Percentiles rank a stretch among this genome's conserved stretches.
These are phyloP conservation scores for Orchesellides sinensis DNA, from an alignment of 2,888 invertebrate genomes.

Conservation along the genomic window DNA sequence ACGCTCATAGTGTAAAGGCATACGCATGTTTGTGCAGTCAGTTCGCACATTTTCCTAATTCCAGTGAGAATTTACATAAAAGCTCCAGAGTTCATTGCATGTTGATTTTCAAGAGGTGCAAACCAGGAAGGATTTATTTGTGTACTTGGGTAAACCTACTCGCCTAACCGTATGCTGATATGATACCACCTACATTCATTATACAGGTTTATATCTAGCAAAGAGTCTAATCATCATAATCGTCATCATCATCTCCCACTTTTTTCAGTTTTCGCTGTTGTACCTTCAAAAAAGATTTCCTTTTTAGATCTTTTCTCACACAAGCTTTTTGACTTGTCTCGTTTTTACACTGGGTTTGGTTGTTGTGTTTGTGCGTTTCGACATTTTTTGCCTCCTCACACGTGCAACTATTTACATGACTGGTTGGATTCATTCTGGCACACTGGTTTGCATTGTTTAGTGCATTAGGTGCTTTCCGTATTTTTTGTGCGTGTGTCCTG, in stretches of 20 bases:
- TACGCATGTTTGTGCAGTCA: neutral
- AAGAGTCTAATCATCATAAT: slow-evolving; percentile 34
- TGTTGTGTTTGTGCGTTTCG: neutral
- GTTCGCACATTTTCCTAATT: neutral
- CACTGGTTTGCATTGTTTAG: slow-evolving; percentile 2
- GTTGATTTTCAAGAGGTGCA: slow-evolving; percentile 16
- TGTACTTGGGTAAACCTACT: slow-evolving; percentile 9
- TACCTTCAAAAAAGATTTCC: neutral
- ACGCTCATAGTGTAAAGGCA: neutral
- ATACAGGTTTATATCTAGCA: slow-evolving; percentile 1
- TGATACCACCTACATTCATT: slow-evolving; percentile 37
- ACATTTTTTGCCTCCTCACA: slow-evolving; percentile 30
- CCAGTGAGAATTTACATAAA: slow-evolving; percentile 1
- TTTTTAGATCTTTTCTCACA: slow-evolving; percentile 13
- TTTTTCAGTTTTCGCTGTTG: neutral
- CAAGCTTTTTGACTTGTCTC: neutral
- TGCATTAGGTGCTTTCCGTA: neutral
- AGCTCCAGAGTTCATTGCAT: slow-evolving; percentile 29
- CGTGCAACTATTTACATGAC: slow-evolving; percentile 41
- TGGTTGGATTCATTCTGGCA: slow-evolving; percentile 2
- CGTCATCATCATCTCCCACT: slow-evolving; percentile 16
- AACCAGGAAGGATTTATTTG: slow-evolving; percentile 52
- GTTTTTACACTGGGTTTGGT: neutral
- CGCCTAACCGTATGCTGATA: neutral
- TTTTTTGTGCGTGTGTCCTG: slow-evolving; percentile 29